These are phyloP conservation scores for Hetaerina americana DNA, from an alignment of 1,140 invertebrate species.

Conservation along the genomic window DNA sequence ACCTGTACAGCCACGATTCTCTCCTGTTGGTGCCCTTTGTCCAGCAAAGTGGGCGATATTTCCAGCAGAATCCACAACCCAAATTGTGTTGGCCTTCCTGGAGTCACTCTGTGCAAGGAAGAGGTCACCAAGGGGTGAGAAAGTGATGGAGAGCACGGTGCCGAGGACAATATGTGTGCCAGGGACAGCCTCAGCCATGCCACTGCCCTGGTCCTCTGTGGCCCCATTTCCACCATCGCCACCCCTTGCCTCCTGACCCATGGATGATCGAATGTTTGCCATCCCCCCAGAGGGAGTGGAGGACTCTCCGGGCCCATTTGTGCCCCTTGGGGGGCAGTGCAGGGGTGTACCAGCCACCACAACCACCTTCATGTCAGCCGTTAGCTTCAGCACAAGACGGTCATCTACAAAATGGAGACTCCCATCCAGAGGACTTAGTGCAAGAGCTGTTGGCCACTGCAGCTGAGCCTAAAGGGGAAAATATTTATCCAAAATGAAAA, in stretches of 20 bases:
- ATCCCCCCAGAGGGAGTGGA: slow-evolving; percentile 25
- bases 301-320: slow-evolving; percentile 17
- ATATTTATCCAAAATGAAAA: neutral
- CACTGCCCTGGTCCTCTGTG: slow-evolving; percentile 21
- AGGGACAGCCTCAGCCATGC: slow-evolving; percentile 31
- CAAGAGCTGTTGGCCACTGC: slow-evolving; percentile 90
- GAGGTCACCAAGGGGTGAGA: slow-evolving; percentile 82
- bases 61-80: slow-evolving; percentile 66
- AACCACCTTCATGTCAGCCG: slow-evolving; percentile 66
- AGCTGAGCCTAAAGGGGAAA: slow-evolving; percentile 57
- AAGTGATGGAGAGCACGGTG: slow-evolving; percentile 69
- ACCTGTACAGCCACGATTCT: slow-evolving; percentile 26
- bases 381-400: slow-evolving; percentile 79
- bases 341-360: slow-evolving; percentile 75
- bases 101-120: slow-evolving; percentile 90
- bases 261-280: slow-evolving; percentile 26
- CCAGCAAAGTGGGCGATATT: slow-evolving; percentile 73
- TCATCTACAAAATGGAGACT: slow-evolving; percentile 92
- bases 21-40: slow-evolving; percentile 21
- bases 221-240: slow-evolving; percentile 18
- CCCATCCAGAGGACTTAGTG: slow-evolving; percentile 85
- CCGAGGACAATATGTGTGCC: slow-evolving; percentile 38
- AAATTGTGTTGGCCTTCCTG: slow-evolving; percentile 74
- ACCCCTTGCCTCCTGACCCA: slow-evolving; percentile 22
- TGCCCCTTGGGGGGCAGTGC: slow-evolving; percentile 48